phyloP scores from a whole-genome alignment of 2,113 vertebrate genomes.

The Paratilapia polleni region DNA sequence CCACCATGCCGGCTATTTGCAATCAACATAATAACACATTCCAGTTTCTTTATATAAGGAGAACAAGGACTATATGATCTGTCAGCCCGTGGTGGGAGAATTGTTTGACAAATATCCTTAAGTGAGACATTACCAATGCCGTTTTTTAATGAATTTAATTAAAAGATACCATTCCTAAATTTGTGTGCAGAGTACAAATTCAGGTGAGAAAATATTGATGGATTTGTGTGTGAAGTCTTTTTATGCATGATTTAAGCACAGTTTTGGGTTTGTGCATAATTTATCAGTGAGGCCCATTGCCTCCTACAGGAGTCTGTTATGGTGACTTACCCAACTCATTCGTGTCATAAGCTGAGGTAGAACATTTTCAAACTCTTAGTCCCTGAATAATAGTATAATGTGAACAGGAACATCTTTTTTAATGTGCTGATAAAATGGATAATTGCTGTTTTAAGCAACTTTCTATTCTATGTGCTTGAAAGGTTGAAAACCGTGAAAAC shows the following conservation, averaged over 20 bases:
- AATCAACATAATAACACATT: not conserved
- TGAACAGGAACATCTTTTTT: not conserved
- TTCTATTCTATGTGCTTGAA: slow-evolving; percentile 9
- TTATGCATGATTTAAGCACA: not conserved
- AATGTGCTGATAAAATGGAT: not conserved
- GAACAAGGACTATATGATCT: not conserved
- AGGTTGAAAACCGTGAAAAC: not conserved
- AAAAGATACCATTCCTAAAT: not conserved
- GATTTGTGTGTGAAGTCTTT: not conserved
- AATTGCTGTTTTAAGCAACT: not conserved
- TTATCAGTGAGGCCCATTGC: not conserved
- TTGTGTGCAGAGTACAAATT: not conserved
- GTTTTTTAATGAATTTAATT: not conserved
- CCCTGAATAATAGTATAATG: not conserved
- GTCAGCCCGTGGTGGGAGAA: not conserved
- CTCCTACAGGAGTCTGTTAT: not conserved
- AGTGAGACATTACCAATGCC: not conserved
- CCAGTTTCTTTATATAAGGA: not conserved
- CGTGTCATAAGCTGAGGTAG: not conserved
- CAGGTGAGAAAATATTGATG: not conserved
- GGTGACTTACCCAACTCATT: not conserved
- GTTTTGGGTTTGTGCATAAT: not conserved
- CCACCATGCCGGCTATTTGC: not conserved
- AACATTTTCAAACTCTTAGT: slow-evolving; percentile 20
- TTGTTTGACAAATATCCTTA: not conserved